Percentiles rank a stretch among this genome's conserved stretches.
Evolutionary conservation across 2,113 vertebrate species (phyloP).

Genomic region (Atrichornis clamosus): DNA sequence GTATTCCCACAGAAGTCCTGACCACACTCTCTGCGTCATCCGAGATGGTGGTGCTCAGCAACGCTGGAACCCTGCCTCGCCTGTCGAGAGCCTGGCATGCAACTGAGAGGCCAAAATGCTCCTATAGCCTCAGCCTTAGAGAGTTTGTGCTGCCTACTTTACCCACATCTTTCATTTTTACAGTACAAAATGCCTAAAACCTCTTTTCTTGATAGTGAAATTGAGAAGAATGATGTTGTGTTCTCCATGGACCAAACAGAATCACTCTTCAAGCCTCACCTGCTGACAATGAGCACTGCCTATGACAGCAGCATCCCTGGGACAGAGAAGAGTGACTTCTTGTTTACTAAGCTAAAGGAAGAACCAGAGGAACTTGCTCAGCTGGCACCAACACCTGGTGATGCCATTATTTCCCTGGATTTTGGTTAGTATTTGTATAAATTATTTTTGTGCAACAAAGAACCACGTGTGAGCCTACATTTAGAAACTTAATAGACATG

Average conservation of each 20-base stretch:
- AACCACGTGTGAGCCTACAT: background rate
- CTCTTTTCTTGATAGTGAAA: conserved; percentile 75
- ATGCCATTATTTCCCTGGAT: conserved; percentile 88
- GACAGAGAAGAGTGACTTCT: conserved; percentile 75
- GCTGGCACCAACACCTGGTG: conserved; percentile 90
- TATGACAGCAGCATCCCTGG: conserved; percentile 68
- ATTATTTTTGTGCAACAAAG: conserved; percentile 1
- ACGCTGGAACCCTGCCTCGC: conserved; percentile 20
- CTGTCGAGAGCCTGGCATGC: background rate
- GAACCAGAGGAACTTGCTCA: conserved; percentile 94
- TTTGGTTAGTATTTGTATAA: conserved; percentile 81
- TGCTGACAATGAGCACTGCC: conserved; percentile 76
- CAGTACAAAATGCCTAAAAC: conserved; percentile 41
- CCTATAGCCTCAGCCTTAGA: background rate
- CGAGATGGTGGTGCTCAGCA: conserved; percentile 25
- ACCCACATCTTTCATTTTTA: background rate
- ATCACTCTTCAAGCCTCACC: conserved; percentile 85
- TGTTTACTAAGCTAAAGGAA: conserved; percentile 92
- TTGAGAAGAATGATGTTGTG: conserved; percentile 89
- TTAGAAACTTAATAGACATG: background rate
- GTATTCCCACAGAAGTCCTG: conserved; percentile 43
- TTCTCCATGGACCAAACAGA: conserved; percentile 97
- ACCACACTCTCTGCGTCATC: conserved; percentile 22
- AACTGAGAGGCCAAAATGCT: background rate
- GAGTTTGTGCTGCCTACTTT: background rate